Evolutionary conservation across 2,113 vertebrate species (phyloP).

Genomic region (Rhegmatorhina hoffmannsi): DNA sequence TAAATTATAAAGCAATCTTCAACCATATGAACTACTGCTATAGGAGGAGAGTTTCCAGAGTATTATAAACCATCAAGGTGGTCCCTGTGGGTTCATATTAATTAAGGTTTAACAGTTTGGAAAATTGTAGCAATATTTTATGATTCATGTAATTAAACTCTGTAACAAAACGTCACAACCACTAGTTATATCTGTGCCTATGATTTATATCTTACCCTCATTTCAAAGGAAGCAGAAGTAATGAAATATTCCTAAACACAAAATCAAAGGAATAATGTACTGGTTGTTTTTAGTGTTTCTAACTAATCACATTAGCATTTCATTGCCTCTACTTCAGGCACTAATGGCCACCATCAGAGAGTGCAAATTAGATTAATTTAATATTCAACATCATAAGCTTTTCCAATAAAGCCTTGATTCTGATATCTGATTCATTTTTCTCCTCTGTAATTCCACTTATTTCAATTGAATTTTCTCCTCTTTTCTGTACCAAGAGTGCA

Average conservation of each 20-base stretch:
- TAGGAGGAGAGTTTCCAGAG: constrained; percentile 66
- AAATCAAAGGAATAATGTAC: constrained; percentile 53
- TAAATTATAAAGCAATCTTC: constrained; percentile 77
- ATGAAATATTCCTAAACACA: constrained; percentile 73
- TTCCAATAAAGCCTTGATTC: constrained; percentile 20
- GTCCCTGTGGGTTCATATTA: constrained; percentile 82
- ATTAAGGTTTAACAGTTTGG: constrained; percentile 84
- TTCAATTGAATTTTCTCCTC: not conserved
- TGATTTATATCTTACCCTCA: constrained; percentile 78
- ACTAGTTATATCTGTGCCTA: constrained; percentile 75
- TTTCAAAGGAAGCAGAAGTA: constrained; percentile 74
- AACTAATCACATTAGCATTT: constrained; percentile 51
- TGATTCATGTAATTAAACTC: constrained; percentile 86
- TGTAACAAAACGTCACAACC: constrained; percentile 81
- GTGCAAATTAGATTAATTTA: constrained; percentile 62
- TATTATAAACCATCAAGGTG: constrained; percentile 79
- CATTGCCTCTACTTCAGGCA: constrained; percentile 2
- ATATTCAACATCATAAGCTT: constrained; percentile 56
- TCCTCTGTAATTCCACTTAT: not conserved
- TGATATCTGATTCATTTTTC: not conserved
- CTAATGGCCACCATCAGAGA: constrained; percentile 43
- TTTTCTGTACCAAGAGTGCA: not conserved
- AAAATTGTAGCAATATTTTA: constrained; percentile 87
- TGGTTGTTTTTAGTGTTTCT: constrained; percentile 30
- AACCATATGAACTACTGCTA: constrained; percentile 60